phyloP scores from a whole-genome alignment of 2,797 vertebrate genomes.

The Sylvilagus floridanus region DNA sequence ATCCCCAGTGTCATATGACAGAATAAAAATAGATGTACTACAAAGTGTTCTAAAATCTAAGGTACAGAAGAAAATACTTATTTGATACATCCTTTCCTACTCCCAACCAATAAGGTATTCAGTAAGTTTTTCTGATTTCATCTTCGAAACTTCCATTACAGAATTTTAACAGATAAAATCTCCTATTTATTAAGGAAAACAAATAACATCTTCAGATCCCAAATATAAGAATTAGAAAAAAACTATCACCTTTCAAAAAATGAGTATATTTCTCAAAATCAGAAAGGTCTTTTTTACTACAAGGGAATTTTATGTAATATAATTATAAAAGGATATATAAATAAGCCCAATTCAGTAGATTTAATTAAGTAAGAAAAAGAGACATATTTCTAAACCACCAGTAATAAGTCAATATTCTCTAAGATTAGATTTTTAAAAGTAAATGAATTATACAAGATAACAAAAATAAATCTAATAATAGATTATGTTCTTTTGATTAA shows the following conservation, averaged over 20 bases:
- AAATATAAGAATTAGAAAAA: conserved; percentile 55
- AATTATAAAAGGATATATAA: conserved; percentile 54
- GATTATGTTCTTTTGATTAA: conserved; percentile 46
- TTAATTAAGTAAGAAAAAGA: conserved; percentile 70
- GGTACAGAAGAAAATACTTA: conserved; percentile 45
- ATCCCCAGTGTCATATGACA: conserved; percentile 15
- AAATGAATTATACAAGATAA: conserved; percentile 68
- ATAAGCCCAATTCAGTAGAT: conserved; percentile 44
- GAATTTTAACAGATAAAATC: conserved; percentile 60
- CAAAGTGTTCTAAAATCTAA: conserved; percentile 60
- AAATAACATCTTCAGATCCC: conserved; percentile 46
- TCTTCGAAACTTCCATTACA: conserved; percentile 41
- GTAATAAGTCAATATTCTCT: conserved; percentile 61
- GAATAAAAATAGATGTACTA: conserved; percentile 43
- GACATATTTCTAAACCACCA: conserved; percentile 60
- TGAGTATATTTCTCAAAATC: conserved; percentile 12
- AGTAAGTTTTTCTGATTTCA: conserved; percentile 33
- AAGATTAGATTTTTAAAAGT: conserved; percentile 67
- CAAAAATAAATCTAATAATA: conserved; percentile 54
- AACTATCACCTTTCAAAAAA: conserved; percentile 57
- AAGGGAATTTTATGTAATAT: conserved; percentile 45
- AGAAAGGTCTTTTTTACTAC: conserved; percentile 60
- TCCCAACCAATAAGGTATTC: conserved; percentile 15
- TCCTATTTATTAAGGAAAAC: conserved; percentile 54
- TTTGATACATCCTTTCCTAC: conserved; percentile 33